Evolutionary conservation across 2,888 invertebrate species (phyloP).

Genomic region (Agriopis leucophaearia): DNA sequence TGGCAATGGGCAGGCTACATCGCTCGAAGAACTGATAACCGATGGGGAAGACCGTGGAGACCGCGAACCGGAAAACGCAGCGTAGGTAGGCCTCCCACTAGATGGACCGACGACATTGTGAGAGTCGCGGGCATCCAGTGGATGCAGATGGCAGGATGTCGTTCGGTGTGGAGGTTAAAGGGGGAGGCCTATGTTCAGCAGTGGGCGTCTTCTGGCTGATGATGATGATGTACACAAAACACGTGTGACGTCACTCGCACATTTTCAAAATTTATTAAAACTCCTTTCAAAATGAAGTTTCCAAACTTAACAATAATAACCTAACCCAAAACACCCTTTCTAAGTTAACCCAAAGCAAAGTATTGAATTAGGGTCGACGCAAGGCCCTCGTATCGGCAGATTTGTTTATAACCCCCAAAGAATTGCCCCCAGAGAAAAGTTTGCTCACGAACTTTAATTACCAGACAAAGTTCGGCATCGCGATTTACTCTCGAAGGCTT

Average conservation of each 20-base stretch:
- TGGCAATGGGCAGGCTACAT: no score
- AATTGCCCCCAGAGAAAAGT: constrained; percentile 35
- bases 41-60: no score
- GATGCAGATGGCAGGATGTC: no score
- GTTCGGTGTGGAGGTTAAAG: no score
- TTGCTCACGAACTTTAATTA: constrained; percentile 44
- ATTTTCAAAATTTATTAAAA: neutral
- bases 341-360: constrained; percentile 12
- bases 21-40: no score
- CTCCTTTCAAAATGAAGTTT: neutral
- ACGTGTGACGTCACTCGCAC: neutral
- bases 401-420: constrained; percentile 38
- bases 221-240: no score
- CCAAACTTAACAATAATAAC: neutral
- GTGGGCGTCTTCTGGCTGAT: no score
- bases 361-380: constrained; percentile 32
- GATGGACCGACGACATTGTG: no score
- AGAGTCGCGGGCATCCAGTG: no score
- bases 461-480: constrained; percentile 28
- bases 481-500: constrained; percentile 32
- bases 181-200: no score
- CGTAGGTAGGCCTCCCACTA: no score
- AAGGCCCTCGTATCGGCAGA: constrained; percentile 30
- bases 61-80: no score
- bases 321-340: constrained; percentile 10